Conservation (phyloP, 2,888 invertebrate genomes). For the Phorcus lineatus region DNA sequence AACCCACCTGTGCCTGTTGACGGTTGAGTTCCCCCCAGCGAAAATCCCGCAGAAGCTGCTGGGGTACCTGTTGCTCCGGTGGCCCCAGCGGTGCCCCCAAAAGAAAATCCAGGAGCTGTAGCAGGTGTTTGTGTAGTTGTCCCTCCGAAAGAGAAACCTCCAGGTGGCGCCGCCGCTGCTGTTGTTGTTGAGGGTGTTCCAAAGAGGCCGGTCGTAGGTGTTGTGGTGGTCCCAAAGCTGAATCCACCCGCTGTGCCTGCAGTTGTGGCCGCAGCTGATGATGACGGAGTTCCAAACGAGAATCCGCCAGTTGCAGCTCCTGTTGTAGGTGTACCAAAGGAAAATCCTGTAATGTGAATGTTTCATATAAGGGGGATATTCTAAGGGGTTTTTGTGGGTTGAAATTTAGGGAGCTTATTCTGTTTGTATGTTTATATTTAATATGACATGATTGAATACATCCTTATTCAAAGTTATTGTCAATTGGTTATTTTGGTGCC, state of each 20-base stretch:
- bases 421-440: too few relatives aligned
- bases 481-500: too few relatives aligned
- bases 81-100: slow-evolving; percentile 26
- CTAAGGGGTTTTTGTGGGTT: too few relatives aligned
- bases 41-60: background rate
- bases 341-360: slow-evolving; percentile 26
- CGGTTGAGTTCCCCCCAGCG: background rate
- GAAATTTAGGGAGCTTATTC: too few relatives aligned
- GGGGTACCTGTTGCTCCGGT: background rate
- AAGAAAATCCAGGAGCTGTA: slow-evolving; percentile 32
- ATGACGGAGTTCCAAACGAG: slow-evolving; percentile 27
- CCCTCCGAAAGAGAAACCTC: slow-evolving; percentile 34
- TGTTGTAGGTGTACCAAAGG: slow-evolving; percentile 77
- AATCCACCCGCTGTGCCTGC: slow-evolving; percentile 21
- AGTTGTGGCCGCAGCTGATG: slow-evolving; percentile 17
- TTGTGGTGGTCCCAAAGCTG: slow-evolving; percentile 8
- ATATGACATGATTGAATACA: too few relatives aligned
- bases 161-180: slow-evolving; percentile 4
- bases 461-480: too few relatives aligned
- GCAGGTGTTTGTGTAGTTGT: slow-evolving; percentile 6
- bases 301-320: slow-evolving; percentile 81
- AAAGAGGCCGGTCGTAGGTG: slow-evolving; percentile 13
- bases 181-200: slow-evolving; percentile 19
- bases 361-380: too few relatives aligned
- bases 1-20: background rate